A percentile compares a stretch with the other conserved stretches of the same genome.
Conservation (phyloP, 2,888 invertebrate species). For the Tetanocera ferruginea region DNA sequence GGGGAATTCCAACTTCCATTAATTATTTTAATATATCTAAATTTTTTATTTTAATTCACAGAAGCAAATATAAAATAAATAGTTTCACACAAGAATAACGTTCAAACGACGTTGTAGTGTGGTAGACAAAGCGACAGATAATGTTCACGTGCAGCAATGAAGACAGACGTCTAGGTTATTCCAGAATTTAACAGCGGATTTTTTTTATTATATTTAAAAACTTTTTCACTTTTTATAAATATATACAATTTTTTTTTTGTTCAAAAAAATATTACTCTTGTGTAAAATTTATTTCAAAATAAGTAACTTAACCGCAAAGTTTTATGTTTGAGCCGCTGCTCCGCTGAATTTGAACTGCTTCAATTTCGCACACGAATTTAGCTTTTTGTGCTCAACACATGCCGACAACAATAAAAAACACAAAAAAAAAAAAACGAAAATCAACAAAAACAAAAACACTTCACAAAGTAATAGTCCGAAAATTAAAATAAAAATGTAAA, state of each 20-base stretch:
- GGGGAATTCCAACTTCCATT: no score
- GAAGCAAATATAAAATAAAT: no score
- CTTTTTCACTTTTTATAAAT: not conserved
- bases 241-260: not conserved
- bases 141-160: no score
- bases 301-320: not conserved
- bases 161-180: not conserved
- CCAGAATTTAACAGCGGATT: not conserved
- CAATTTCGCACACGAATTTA: constrained; percentile 2
- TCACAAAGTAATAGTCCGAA: not conserved
- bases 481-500: not conserved
- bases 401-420: not conserved
- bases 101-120: no score
- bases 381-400: constrained; percentile 20
- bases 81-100: no score
- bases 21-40: no score
- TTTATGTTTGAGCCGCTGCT: not conserved
- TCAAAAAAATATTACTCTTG: not conserved
- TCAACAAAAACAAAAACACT: constrained; percentile 1
- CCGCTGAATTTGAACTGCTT: constrained; percentile 13
- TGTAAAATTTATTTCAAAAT: not conserved
- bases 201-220: not conserved
- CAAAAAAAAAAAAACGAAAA: no score
- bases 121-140: no score
- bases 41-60: no score